Conservation (phyloP, 2,797 vertebrate species). For the Lepus oiostolus region DNA sequence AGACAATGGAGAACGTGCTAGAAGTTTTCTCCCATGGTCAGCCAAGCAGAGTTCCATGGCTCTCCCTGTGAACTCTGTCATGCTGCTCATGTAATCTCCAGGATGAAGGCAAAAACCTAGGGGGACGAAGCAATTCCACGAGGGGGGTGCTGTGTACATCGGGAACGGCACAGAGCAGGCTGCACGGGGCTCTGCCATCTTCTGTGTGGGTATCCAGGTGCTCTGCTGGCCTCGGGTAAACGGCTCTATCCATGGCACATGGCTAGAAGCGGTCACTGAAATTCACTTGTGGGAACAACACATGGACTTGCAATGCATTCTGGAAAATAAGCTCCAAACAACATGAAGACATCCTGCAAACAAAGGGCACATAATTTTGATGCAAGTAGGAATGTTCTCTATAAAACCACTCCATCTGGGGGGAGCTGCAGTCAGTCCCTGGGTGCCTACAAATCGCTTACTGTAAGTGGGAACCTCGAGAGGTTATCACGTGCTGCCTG, state of each 20-base stretch:
- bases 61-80: not conserved
- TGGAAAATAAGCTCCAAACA: not conserved
- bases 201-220: accelerated
- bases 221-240: accelerated
- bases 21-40: not conserved
- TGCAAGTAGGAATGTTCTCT: not conserved
- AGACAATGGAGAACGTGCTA: not conserved
- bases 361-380: accelerated
- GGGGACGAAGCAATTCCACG: not conserved
- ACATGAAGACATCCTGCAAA: not conserved
- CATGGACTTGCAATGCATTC: accelerated
- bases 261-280: not conserved
- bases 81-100: not conserved
- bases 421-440: not conserved
- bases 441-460: accelerated
- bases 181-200: accelerated
- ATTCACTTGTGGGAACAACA: not conserved
- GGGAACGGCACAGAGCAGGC: not conserved
- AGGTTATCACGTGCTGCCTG: accelerated
- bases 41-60: not conserved
- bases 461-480: not conserved
- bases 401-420: not conserved
- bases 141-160: not conserved
- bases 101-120: not conserved
- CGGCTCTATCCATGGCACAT: no score